phyloP scores from a whole-genome alignment of 64 coral and sea anemone species.

The Dendronephthya gigantea region DNA sequence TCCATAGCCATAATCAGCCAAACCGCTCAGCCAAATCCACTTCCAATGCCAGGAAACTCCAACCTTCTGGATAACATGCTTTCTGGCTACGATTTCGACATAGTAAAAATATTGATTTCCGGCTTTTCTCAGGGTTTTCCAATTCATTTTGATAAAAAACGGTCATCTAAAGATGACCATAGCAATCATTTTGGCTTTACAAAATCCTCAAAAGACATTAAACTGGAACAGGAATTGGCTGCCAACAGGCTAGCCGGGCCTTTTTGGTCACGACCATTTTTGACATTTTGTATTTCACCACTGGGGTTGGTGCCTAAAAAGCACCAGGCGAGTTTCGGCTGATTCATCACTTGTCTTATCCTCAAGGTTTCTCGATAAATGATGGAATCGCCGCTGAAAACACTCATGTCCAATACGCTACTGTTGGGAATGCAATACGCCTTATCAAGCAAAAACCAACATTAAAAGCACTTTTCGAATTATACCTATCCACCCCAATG shows the following conservation, averaged over 20 bases:
- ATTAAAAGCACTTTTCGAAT: conserved; percentile 39
- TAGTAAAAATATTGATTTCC: conserved; percentile 5
- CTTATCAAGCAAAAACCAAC: conserved; percentile 32
- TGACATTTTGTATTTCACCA: too few species aligned
- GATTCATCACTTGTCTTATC: conserved; percentile 3
- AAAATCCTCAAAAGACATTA: background rate
- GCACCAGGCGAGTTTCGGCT: too few species aligned
- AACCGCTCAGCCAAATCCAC: background rate
- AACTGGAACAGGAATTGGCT: too few species aligned
- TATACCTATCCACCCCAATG: conserved; percentile 29
- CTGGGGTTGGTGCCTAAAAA: too few species aligned
- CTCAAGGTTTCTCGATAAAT: too few species aligned
- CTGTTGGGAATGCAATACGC: conserved; percentile 20
- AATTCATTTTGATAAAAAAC: background rate
- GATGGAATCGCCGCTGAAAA: too few species aligned
- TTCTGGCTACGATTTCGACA: background rate
- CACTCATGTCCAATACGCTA: conserved; percentile 35
- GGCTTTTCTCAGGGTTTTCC: too few species aligned
- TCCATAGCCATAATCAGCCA: background rate
- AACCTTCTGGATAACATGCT: background rate
- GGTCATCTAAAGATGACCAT: background rate
- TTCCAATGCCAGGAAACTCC: conserved; percentile 9
- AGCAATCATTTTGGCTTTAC: background rate
- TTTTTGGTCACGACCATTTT: too few species aligned
- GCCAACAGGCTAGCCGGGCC: too few species aligned